Conservation (phyloP, 2,888 invertebrate genomes). For the Caenorhabditis sp. region DNA sequence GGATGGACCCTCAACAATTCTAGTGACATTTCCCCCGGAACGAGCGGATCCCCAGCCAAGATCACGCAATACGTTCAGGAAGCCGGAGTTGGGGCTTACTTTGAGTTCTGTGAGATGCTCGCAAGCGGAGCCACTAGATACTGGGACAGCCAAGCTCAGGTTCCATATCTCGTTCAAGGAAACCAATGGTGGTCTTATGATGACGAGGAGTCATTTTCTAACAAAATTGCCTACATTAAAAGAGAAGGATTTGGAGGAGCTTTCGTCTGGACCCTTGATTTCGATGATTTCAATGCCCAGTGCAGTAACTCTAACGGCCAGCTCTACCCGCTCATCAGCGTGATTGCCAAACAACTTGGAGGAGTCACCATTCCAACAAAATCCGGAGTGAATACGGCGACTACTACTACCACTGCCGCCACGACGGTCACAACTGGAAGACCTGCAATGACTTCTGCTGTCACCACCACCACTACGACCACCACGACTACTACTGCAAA, state of each 20-base stretch:
- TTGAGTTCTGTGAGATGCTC: constrained; percentile 92
- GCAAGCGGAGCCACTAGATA: constrained; percentile 87
- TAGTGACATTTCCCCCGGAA: constrained; percentile 63
- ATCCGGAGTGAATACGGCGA: constrained; percentile 25
- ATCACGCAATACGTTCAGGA: constrained; percentile 86
- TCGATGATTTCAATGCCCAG: constrained; percentile 78
- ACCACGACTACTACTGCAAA: constrained; percentile 32
- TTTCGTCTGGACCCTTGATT: constrained; percentile 79
- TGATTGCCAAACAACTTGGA: constrained; percentile 74
- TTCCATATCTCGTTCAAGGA: constrained; percentile 85
- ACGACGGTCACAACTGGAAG: constrained; percentile 40
- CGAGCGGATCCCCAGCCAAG: constrained; percentile 64
- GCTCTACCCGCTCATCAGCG: constrained; percentile 76
- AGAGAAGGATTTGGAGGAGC: constrained; percentile 77
- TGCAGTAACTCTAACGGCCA: constrained; percentile 73
- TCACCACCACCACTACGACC: constrained; percentile 38
- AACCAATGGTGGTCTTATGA: constrained; percentile 96
- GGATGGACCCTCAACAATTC: constrained; percentile 74
- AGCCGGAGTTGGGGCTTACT: constrained; percentile 94
- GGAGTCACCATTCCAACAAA: constrained; percentile 67
- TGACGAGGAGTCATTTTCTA: constrained; percentile 88
- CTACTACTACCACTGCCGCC: constrained; percentile 26
- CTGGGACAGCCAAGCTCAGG: constrained; percentile 84
- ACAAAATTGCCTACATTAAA: constrained; percentile 82
- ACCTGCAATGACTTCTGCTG: constrained; percentile 48